phyloP scores from a whole-genome alignment of 2,888 invertebrate genomes.

The Muscina levida region DNA sequence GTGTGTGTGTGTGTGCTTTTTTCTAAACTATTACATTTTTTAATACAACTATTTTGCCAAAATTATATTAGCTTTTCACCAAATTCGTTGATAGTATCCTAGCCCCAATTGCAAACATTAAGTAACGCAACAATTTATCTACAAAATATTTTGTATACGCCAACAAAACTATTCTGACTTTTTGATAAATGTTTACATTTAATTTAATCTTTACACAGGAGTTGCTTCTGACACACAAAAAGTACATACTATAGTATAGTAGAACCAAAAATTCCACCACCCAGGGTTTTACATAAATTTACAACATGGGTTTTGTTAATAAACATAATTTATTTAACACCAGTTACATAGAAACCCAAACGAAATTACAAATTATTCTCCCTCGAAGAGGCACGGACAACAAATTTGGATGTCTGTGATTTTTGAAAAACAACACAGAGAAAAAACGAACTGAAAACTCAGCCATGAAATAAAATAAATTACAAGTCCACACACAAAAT shows the following conservation, averaged over 20 bases:
- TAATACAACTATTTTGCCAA: no score
- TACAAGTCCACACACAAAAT: slow-evolving; percentile 31
- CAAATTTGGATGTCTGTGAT: slow-evolving; percentile 48
- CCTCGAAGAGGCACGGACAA: slow-evolving; percentile 36
- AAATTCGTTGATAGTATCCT: no score
- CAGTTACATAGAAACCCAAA: slow-evolving; percentile 42
- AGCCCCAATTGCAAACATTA: no score
- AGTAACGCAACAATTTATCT: no score
- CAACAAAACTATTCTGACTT: slow-evolving; percentile 29
- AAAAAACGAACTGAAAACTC: background rate
- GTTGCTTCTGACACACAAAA: slow-evolving; percentile 6
- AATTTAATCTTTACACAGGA: slow-evolving; percentile 18
- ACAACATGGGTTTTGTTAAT: slow-evolving; percentile 33
- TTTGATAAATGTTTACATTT: slow-evolving; percentile 35
- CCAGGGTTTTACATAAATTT: slow-evolving; percentile 21
- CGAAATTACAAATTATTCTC: slow-evolving; percentile 48
- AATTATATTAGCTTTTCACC: no score
- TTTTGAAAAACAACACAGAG: slow-evolving; percentile 34
- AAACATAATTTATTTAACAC: slow-evolving; percentile 51
- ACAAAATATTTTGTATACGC: no score
- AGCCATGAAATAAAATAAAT: slow-evolving; percentile 31
- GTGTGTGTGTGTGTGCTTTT: no score
- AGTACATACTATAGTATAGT: background rate
- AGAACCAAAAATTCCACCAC: slow-evolving; percentile 5
- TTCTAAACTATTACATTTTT: no score